These are phyloP conservation scores for Ellobium chinense DNA, from an alignment of 2,888 invertebrate genomes.

Conservation along the genomic window DNA sequence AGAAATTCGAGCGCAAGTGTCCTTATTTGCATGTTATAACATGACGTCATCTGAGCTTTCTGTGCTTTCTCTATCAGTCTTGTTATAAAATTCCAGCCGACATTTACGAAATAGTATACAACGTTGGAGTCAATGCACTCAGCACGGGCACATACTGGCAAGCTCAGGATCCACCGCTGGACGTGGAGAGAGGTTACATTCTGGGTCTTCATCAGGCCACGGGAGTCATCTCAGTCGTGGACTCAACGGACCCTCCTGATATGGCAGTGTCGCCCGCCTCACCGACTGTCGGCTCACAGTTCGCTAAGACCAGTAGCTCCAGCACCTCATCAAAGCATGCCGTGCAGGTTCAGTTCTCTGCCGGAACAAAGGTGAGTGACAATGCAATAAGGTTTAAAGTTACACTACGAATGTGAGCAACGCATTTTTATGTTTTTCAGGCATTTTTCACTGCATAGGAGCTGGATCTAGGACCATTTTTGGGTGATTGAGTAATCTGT, in stretches of 20 bases:
- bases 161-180: constrained; percentile 19
- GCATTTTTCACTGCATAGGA: too few species aligned
- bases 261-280: background rate
- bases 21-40: too few species aligned
- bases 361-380: constrained; percentile 13
- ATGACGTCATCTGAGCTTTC: background rate
- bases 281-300: background rate
- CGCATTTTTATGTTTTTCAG: too few species aligned
- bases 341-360: background rate
- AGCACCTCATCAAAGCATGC: background rate
- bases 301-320: background rate
- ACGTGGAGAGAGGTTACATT: constrained; percentile 60
- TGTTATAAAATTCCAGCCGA: background rate
- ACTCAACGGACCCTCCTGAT: background rate
- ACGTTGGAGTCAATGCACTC: constrained; percentile 15
- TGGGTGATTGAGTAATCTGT: too few species aligned
- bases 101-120: background rate
- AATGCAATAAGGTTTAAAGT: too few species aligned
- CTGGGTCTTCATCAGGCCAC: constrained; percentile 51
- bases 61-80: background rate
- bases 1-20: too few species aligned
- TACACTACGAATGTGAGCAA: too few species aligned
- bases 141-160: constrained; percentile 53
- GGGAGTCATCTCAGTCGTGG: background rate
- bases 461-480: too few species aligned